phyloP scores from a whole-genome alignment of 2,888 invertebrate genomes.

The Drosophila acutilabella region DNA sequence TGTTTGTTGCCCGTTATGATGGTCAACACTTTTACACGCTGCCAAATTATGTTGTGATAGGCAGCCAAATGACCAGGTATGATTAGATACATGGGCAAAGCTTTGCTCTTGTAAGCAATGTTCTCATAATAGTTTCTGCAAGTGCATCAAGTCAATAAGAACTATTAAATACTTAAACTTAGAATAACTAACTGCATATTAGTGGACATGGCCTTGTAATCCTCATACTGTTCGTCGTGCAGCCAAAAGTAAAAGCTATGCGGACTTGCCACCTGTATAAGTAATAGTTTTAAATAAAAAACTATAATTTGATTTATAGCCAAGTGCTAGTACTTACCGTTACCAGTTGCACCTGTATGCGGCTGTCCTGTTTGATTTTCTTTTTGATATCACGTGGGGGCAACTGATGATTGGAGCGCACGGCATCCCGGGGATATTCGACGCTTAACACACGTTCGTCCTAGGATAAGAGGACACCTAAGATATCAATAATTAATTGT shows the following conservation, averaged over 20 bases:
- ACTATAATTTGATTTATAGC: neutral
- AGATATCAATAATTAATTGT: neutral
- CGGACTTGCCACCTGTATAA: constrained; percentile 73
- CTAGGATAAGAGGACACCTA: constrained; percentile 44
- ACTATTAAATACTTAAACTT: neutral
- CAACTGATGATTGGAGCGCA: constrained; percentile 65
- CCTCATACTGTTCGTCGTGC: constrained; percentile 59
- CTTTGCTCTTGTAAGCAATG: constrained; percentile 39
- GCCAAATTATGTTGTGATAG: constrained; percentile 67
- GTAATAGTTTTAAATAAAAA: neutral
- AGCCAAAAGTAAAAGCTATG: constrained; percentile 80
- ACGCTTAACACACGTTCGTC: constrained; percentile 70
- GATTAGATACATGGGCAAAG: constrained; percentile 68
- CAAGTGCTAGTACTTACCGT: constrained; percentile 19
- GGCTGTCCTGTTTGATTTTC: constrained; percentile 16
- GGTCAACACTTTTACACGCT: constrained; percentile 75
- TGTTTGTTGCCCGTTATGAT: constrained; percentile 34
- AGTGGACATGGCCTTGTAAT: constrained; percentile 62
- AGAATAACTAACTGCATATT: constrained; percentile 76
- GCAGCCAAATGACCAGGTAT: constrained; percentile 77
- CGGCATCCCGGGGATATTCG: constrained; percentile 74
- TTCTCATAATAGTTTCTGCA: constrained; percentile 64
- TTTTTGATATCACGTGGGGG: constrained; percentile 33
- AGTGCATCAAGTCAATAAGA: neutral
- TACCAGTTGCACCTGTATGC: constrained; percentile 51